phyloP scores from a whole-genome alignment of 2,797 vertebrate genomes.

The Smutsia temminckii region DNA sequence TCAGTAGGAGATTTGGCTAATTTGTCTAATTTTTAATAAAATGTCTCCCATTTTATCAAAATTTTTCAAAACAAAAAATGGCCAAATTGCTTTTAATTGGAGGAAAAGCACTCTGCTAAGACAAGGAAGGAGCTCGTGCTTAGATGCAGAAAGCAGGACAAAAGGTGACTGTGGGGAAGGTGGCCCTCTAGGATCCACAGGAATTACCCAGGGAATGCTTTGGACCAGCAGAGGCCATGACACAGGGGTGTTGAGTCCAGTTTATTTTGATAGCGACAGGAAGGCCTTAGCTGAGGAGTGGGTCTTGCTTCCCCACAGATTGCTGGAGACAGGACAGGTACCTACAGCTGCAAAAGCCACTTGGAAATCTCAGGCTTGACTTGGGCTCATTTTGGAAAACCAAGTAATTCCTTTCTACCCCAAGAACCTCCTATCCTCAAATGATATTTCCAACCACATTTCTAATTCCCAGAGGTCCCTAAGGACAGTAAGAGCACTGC shows the following conservation, averaged over 20 bases:
- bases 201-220: background rate
- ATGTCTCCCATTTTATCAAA: background rate
- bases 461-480: background rate
- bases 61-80: too few species aligned
- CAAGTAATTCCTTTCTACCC: background rate
- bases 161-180: background rate
- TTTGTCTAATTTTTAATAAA: slow-evolving; percentile 30
- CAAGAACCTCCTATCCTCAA: background rate
- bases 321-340: background rate
- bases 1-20: background rate
- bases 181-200: background rate
- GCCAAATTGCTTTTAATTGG: slow-evolving; percentile 6
- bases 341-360: background rate
- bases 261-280: background rate
- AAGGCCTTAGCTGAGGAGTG: background rate
- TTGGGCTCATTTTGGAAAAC: slow-evolving; percentile 39
- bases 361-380: background rate
- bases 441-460: background rate
- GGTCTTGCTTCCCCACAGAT: background rate
- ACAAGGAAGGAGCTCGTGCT: background rate
- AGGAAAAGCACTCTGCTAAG: background rate
- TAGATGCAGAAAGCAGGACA: background rate
- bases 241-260: background rate
- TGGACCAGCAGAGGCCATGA: background rate
- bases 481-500: background rate